phyloP scores from a whole-genome alignment of 2,888 invertebrate genomes.

The Drosophila eohydei region DNA sequence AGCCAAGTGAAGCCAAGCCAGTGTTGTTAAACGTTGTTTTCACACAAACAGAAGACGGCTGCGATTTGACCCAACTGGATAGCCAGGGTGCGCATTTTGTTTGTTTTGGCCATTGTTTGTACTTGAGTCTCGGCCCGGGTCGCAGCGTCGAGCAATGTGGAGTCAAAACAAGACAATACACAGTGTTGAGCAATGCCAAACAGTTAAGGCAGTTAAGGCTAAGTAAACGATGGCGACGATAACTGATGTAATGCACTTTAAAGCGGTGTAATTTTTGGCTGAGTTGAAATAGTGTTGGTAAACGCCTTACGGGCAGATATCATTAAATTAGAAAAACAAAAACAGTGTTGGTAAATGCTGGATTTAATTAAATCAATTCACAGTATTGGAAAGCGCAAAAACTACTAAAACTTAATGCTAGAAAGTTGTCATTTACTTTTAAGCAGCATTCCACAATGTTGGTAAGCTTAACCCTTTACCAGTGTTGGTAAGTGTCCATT shows the following conservation, averaged over 20 bases:
- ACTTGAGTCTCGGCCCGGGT: conserved; percentile 20
- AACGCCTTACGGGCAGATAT: too few relatives aligned
- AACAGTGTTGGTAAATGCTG: too few relatives aligned
- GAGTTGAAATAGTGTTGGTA: background rate
- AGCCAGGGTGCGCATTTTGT: conserved; percentile 9
- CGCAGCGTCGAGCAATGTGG: conserved; percentile 18
- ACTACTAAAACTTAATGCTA: too few relatives aligned
- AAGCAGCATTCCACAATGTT: too few relatives aligned
- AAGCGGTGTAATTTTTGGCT: background rate
- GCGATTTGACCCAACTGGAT: conserved; percentile 25
- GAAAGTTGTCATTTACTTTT: too few relatives aligned
- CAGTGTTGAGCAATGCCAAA: conserved; percentile 23
- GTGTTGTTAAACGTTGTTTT: conserved; percentile 25
- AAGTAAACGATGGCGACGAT: background rate
- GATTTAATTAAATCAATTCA: too few relatives aligned
- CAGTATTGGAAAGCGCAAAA: too few relatives aligned
- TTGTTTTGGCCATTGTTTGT: conserved; percentile 25
- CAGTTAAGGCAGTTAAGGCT: background rate
- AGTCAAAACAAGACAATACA: conserved; percentile 19
- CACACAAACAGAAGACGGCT: conserved; percentile 6
- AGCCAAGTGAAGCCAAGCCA: background rate
- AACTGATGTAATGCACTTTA: background rate
- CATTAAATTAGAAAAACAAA: too few relatives aligned
- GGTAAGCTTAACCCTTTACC: too few relatives aligned
- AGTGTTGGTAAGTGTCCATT: background rate